Percentiles rank a stretch among this genome's conserved stretches.
These are phyloP conservation scores for Netta rufina DNA, from an alignment of 2,797 vertebrate genomes.

Conservation along the genomic window DNA sequence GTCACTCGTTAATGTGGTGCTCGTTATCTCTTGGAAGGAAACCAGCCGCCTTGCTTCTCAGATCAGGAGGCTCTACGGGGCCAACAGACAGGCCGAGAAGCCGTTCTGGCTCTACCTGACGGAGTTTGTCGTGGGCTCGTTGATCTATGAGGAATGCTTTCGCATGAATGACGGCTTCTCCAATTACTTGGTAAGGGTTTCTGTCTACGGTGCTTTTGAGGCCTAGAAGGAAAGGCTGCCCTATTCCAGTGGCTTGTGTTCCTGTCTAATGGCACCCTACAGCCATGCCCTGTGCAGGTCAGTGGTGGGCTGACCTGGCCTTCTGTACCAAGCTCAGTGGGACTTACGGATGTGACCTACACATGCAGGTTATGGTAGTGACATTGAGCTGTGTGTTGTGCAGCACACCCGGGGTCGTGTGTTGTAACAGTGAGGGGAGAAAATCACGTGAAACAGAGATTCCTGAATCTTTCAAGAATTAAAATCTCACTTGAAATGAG, in stretches of 20 bases:
- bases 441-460: neutral
- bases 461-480: neutral
- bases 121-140: conserved; percentile 79
- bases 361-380: neutral
- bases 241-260: too few species aligned
- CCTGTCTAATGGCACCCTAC: accelerated
- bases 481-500: neutral
- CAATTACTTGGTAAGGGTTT: conserved; percentile 82
- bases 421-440: neutral
- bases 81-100: conserved; percentile 84
- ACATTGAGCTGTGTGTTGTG: accelerated
- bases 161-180: conserved; percentile 94
- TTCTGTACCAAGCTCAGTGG: neutral
- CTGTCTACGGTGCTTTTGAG: neutral
- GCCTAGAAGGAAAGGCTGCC: neutral
- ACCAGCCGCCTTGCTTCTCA: conserved; percentile 88
- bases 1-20: neutral
- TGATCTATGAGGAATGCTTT: conserved; percentile 86
- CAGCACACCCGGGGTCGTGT: accelerated
- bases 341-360: accelerated
- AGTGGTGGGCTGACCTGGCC: neutral
- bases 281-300: neutral
- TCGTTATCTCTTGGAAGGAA: conserved; percentile 79
- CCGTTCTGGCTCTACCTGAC: conserved; percentile 90
- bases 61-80: conserved; percentile 90